A percentile compares a stretch with the other conserved stretches of the same genome.
Evolutionary conservation across 1,140 invertebrate genomes (phyloP).

Genomic region (Globodera ellingtonae): DNA sequence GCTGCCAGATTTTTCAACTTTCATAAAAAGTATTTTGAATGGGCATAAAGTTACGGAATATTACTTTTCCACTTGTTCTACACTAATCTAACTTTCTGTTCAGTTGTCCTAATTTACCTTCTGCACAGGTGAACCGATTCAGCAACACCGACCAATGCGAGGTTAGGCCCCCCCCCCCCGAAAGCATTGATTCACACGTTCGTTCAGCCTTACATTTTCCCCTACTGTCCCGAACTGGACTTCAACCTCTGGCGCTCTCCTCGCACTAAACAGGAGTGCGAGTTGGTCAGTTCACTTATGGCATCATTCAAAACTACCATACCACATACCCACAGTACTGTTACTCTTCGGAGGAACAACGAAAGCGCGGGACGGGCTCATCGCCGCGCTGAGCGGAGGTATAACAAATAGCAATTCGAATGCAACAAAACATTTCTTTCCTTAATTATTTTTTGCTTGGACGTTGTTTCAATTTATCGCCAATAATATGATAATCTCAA

Average conservation of each 20-base stretch:
- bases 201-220: constrained; percentile 61
- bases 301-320: neutral
- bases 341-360: constrained; percentile 26
- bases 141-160: constrained; percentile 65
- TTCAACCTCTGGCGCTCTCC: constrained; percentile 65
- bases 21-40: too few relatives aligned
- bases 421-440: too few relatives aligned
- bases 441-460: too few relatives aligned
- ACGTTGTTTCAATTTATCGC: too few relatives aligned
- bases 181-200: neutral
- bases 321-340: constrained; percentile 11
- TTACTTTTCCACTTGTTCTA: too few relatives aligned
- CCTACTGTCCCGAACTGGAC: constrained; percentile 64
- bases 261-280: constrained; percentile 64
- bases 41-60: too few relatives aligned
- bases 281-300: constrained; percentile 33
- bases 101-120: neutral
- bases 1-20: too few relatives aligned
- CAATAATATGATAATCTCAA: too few relatives aligned
- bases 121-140: constrained; percentile 59
- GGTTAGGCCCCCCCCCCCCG: neutral
- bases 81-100: neutral
- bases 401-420: too few relatives aligned
- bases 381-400: neutral
- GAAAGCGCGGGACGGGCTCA: constrained; percentile 16